Evolutionary conservation across 2,113 vertebrate species (phyloP).

Genomic region (Manacus vitellinus): DNA sequence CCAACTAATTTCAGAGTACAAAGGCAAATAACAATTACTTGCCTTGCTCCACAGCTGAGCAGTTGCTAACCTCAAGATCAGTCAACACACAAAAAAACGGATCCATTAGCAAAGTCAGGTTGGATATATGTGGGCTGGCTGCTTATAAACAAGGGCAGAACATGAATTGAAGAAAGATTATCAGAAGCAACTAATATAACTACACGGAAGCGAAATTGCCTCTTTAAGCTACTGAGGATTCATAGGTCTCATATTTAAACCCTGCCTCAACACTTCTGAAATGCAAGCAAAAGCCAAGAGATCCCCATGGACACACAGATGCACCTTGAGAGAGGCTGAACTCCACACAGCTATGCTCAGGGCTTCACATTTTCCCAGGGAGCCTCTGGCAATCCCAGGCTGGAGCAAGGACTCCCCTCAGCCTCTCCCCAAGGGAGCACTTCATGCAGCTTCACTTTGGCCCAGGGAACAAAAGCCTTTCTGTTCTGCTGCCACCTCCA

Average conservation of each 20-base stretch:
- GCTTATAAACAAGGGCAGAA: not conserved
- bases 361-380: rapidly evolving
- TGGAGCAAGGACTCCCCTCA: no score
- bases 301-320: rapidly evolving
- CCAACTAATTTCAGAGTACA: not conserved
- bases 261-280: not conserved
- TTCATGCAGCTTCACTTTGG: not conserved
- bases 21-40: not conserved
- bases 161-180: not conserved
- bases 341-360: rapidly evolving
- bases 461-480: not conserved
- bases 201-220: not conserved
- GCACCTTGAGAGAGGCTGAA: rapidly evolving
- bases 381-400: not conserved
- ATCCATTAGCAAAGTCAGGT: not conserved
- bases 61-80: not conserved
- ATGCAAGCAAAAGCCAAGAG: not conserved
- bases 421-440: no score
- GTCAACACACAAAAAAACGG: not conserved
- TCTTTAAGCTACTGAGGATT: not conserved
- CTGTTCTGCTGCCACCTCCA: not conserved
- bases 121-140: not conserved
- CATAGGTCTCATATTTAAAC: not conserved
- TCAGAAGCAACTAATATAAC: not conserved
- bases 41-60: not conserved